phyloP scores from a whole-genome alignment of 2,797 vertebrate species.

The Rachycentron canadum region DNA sequence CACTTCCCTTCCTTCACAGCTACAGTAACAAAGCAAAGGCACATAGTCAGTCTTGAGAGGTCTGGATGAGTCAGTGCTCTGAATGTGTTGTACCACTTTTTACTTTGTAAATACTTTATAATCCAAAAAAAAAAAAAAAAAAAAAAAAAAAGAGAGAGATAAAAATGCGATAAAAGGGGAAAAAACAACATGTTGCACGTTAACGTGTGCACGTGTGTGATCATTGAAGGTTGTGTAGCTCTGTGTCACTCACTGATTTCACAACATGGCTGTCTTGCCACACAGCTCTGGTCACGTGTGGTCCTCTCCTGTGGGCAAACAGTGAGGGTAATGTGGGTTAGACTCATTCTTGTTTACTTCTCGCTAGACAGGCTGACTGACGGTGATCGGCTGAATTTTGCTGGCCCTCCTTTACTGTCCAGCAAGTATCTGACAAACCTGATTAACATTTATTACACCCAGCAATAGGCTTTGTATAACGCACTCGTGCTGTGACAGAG shows the following conservation, averaged over 20 bases:
- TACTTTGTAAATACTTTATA: constrained; percentile 27
- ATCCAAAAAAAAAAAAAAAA: neutral
- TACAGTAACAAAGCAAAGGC: constrained; percentile 54
- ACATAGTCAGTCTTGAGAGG: constrained; percentile 26
- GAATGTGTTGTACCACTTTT: constrained; percentile 1
- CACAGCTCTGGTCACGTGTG: constrained; percentile 40
- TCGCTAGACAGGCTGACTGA: constrained; percentile 58
- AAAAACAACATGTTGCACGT: neutral
- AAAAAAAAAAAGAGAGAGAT: neutral
- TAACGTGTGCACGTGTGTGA: constrained; percentile 9
- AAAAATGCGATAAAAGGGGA: neutral
- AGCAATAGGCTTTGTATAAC: constrained; percentile 26
- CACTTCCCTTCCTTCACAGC: constrained; percentile 53
- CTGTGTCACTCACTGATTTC: constrained; percentile 52
- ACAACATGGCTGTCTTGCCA: constrained; percentile 51
- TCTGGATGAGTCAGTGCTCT: constrained; percentile 27
- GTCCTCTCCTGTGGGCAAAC: constrained; percentile 66
- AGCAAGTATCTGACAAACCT: constrained; percentile 55
- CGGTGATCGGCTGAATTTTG: constrained; percentile 37
- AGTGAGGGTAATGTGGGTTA: constrained; percentile 54
- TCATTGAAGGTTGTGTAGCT: constrained; percentile 15
- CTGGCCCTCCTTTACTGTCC: constrained; percentile 40
- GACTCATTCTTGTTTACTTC: constrained; percentile 54
- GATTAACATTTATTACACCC: constrained; percentile 48
- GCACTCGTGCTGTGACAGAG: constrained; percentile 17